Percentiles rank a stretch among this genome's conserved stretches.
Conservation (phyloP, 2,113 vertebrate species). For the Scytalopus superciliaris region DNA sequence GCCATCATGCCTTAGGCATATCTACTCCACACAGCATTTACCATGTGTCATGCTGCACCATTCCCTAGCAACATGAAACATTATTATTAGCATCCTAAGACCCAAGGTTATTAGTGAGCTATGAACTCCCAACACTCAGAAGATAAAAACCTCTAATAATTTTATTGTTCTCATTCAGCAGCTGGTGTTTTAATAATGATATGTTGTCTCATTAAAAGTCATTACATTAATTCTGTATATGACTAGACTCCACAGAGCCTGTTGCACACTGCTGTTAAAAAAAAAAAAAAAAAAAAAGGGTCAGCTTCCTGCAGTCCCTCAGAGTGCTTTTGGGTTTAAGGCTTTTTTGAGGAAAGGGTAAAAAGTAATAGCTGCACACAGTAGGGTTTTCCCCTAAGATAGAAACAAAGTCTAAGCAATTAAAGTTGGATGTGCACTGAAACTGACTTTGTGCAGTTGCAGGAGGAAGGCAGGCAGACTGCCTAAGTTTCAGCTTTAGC, state of each 20-base stretch:
- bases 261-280: background rate
- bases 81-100: conserved; percentile 16
- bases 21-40: background rate
- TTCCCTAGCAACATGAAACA: conserved; percentile 40
- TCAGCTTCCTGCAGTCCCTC: background rate
- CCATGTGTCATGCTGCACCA: background rate
- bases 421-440: background rate
- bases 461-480: background rate
- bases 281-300: background rate
- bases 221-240: background rate
- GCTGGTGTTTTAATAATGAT: conserved; percentile 12
- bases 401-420: background rate
- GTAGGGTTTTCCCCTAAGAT: background rate
- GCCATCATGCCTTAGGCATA: background rate
- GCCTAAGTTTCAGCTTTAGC: background rate
- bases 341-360: background rate
- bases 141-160: conserved; percentile 3
- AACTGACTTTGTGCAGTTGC: background rate
- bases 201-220: conserved; percentile 10
- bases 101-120: conserved; percentile 17
- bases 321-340: background rate
- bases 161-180: conserved; percentile 22
- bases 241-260: background rate
- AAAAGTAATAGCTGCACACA: accelerated
- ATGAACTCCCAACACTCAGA: background rate